Conservation (phyloP, 2,888 invertebrate species). For the Hermaeophaga mercurialis region DNA sequence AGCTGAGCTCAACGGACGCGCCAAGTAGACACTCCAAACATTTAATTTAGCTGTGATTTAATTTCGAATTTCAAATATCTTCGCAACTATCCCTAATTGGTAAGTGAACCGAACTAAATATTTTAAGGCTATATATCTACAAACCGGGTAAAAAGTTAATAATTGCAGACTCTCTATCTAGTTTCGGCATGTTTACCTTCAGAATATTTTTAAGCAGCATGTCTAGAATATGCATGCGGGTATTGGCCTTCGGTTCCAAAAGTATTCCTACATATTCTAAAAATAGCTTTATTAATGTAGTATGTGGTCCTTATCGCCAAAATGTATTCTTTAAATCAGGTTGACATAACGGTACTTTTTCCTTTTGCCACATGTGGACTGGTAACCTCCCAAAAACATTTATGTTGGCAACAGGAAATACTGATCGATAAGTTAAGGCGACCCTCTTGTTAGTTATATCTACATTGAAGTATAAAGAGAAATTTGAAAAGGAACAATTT, state of each 20-base stretch:
- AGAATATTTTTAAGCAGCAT: not conserved
- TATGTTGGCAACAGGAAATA: not conserved
- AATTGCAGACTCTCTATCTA: not conserved
- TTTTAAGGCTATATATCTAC: not conserved
- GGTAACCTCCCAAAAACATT: too few relatives aligned
- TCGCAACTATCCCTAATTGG: not conserved
- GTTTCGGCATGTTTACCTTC: not conserved
- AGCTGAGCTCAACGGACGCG: conserved; percentile 2
- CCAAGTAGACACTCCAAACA: not conserved
- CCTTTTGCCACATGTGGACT: too few relatives aligned
- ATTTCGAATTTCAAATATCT: not conserved
- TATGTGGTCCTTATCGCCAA: too few relatives aligned
- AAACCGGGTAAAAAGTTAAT: not conserved
- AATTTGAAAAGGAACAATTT: not conserved
- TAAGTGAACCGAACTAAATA: not conserved
- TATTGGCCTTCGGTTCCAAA: conserved; percentile 1
- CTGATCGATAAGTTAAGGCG: not conserved
- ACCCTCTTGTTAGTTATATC: not conserved
- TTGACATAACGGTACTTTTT: too few relatives aligned
- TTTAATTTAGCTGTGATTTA: conserved; percentile 6
- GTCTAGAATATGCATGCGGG: not conserved
- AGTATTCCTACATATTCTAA: not conserved
- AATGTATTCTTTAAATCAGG: too few relatives aligned
- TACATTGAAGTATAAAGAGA: too few relatives aligned
- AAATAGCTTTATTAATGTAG: not conserved